A percentile compares a stretch with the other conserved stretches of the same genome.
phyloP scores from a whole-genome alignment of 2,888 invertebrate genomes.

The Stenchaetothrips biformis region DNA sequence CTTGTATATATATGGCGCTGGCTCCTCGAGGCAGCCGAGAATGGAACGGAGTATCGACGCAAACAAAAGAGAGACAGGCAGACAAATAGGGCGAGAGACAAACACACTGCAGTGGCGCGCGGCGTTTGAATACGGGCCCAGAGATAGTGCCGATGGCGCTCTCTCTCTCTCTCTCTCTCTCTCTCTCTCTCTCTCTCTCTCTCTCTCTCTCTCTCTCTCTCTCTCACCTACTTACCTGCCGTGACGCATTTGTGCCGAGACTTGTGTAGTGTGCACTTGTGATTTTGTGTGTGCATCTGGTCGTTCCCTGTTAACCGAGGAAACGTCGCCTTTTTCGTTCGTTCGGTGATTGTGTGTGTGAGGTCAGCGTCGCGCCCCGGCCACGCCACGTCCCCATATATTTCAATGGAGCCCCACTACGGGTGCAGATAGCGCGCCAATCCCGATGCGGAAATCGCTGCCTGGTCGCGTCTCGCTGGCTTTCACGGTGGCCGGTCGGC shows the following conservation, averaged over 20 bases:
- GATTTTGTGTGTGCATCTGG: too few species aligned
- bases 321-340: too few species aligned
- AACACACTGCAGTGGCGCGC: neutral
- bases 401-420: neutral
- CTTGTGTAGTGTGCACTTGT: too few species aligned
- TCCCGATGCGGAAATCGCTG: neutral
- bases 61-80: conserved; percentile 9
- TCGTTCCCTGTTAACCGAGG: too few species aligned
- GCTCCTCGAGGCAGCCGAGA: neutral
- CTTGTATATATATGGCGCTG: neutral
- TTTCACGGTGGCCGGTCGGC: neutral
- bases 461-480: neutral
- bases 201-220: too few species aligned
- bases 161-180: too few species aligned
- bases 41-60: conserved; percentile 8
- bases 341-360: too few species aligned
- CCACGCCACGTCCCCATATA: neutral
- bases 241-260: too few species aligned
- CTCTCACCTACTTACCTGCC: too few species aligned
- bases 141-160: too few species aligned
- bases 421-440: neutral
- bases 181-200: too few species aligned
- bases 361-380: neutral
- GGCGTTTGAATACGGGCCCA: neutral
- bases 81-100: conserved; percentile 9